Percentiles rank a stretch among this genome's conserved stretches.
phyloP scores from a whole-genome alignment of 53 echinoderm and acorn worm species.

The Temnopleurus reevesii region DNA sequence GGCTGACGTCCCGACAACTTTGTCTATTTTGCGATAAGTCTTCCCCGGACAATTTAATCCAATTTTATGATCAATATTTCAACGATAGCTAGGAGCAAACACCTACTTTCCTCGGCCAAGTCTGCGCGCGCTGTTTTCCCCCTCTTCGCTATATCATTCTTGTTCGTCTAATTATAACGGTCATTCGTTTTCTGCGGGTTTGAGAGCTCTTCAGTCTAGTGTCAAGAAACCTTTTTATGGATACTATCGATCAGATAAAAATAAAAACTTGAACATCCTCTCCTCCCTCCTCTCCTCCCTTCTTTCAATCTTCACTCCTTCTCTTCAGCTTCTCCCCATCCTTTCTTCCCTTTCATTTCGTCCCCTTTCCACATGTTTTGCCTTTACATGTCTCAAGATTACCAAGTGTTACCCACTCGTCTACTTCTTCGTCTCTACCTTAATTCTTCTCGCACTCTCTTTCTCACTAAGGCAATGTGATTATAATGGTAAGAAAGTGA shows the following conservation, averaged over 20 bases:
- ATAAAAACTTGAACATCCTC: not conserved
- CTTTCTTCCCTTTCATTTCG: not conserved
- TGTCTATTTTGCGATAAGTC: conserved; percentile 38
- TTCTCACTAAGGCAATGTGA: not conserved
- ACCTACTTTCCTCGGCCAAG: not conserved
- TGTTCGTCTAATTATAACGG: not conserved
- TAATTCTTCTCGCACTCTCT: not conserved
- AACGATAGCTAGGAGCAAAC: conserved; percentile 48
- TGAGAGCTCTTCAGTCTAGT: no score
- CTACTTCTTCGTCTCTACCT: not conserved
- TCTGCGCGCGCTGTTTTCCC: not conserved
- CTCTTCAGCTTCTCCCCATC: not conserved
- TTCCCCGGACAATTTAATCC: conserved; percentile 59
- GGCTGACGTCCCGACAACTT: conserved; percentile 41
- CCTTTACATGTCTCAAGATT: not conserved
- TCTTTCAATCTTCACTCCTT: not conserved
- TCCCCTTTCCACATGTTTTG: not conserved
- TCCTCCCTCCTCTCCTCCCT: not conserved
- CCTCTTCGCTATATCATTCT: not conserved
- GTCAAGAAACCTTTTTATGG: no score
- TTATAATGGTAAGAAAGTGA: not conserved
- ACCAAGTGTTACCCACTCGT: not conserved
- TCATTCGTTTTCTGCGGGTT: no score
- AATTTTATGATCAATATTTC: conserved; percentile 58
- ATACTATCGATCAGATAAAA: not conserved